A percentile compares a stretch with the other conserved stretches of the same genome.
Conservation (phyloP, 2,888 invertebrate genomes). For the Drosophila suboccidentalis region DNA sequence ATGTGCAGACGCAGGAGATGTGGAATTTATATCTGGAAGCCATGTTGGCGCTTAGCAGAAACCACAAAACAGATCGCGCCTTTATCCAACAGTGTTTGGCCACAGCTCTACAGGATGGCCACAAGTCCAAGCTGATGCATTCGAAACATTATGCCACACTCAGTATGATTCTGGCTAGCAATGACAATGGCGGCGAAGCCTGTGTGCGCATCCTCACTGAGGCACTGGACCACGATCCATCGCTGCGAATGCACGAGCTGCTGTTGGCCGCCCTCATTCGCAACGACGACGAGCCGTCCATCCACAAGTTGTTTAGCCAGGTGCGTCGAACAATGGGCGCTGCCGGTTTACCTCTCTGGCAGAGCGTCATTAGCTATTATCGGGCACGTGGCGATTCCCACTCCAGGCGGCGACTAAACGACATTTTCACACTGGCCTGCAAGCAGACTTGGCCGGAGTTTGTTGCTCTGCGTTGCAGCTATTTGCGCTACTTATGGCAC, state of each 20-base stretch:
- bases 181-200: constrained; percentile 51
- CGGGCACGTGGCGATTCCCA: constrained; percentile 69
- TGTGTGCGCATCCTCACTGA: constrained; percentile 79
- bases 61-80: constrained; percentile 85
- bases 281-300: constrained; percentile 84
- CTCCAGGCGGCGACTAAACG: constrained; percentile 64
- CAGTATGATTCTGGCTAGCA: constrained; percentile 62
- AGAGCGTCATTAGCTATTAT: constrained; percentile 78
- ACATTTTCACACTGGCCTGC: constrained; percentile 77
- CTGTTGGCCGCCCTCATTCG: constrained; percentile 86
- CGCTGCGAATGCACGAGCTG: constrained; percentile 85
- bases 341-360: constrained; percentile 76
- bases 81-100: constrained; percentile 86
- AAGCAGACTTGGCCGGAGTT: constrained; percentile 71
- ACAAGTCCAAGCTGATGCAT: constrained; percentile 86
- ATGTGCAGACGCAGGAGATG: constrained; percentile 86
- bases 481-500: constrained; percentile 69
- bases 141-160: constrained; percentile 86
- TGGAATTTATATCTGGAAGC: constrained; percentile 87
- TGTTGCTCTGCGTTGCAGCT: constrained; percentile 74
- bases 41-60: constrained; percentile 87
- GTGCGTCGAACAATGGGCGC: constrained; percentile 79
- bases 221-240: constrained; percentile 86
- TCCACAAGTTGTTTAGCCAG: constrained; percentile 84
- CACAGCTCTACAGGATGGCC: constrained; percentile 86